phyloP scores from a whole-genome alignment of 2,888 invertebrate genomes.

The Pristionchus exspectatus region DNA sequence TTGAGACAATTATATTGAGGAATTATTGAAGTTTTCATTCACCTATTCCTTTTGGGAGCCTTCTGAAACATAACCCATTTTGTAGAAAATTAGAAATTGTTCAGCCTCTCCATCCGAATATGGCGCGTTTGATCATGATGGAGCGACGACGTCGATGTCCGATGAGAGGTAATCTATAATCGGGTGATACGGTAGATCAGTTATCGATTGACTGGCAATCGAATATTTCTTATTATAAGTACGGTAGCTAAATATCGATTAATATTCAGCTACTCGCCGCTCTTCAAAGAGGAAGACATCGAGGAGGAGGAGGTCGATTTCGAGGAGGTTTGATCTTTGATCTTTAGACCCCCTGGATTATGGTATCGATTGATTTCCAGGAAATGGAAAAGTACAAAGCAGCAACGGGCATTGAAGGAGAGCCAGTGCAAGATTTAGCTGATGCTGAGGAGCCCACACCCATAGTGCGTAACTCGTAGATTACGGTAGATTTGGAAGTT shows the following conservation, averaged over 20 bases:
- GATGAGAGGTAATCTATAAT: not conserved
- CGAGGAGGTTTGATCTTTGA: constrained; percentile 21
- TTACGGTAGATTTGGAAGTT: not conserved
- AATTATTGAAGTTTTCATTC: no score
- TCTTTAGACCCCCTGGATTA: not conserved
- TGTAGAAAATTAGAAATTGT: not conserved
- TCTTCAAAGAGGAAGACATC: not conserved
- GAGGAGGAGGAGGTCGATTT: constrained; percentile 17
- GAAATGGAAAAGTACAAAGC: no score
- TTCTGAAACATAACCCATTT: not conserved
- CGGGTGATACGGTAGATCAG: not conserved
- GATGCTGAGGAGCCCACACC: not conserved
- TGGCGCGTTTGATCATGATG: not conserved
- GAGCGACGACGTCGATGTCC: not conserved
- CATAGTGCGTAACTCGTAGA: not conserved
- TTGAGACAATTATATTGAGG: no score
- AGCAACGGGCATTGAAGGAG: not conserved
- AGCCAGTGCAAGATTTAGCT: not conserved
- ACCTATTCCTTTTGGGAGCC: no score
- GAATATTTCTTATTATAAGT: not conserved
- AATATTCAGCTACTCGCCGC: not conserved
- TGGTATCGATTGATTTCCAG: not conserved
- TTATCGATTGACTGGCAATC: not conserved
- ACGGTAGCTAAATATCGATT: not conserved
- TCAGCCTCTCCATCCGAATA: not conserved